Percentiles rank a stretch among this genome's conserved stretches.
These are phyloP conservation scores for Nicator chloris DNA, from an alignment of 2,113 vertebrate species.

Conservation along the genomic window DNA sequence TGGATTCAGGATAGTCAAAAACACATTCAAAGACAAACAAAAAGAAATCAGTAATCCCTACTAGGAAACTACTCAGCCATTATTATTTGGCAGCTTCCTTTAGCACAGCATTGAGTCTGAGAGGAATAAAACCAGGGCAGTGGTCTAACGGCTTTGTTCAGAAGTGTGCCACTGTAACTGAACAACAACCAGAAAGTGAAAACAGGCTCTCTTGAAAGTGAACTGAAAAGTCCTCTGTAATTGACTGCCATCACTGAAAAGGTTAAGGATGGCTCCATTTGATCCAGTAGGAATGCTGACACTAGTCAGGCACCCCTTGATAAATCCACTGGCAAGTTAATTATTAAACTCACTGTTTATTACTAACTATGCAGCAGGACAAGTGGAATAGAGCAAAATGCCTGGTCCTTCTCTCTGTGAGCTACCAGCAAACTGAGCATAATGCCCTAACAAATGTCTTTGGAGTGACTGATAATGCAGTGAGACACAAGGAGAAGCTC, in stretches of 20 bases:
- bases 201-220: neutral
- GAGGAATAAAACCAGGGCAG: neutral
- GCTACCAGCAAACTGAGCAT: neutral
- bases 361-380: neutral
- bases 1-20: neutral
- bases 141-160: neutral
- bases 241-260: neutral
- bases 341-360: neutral
- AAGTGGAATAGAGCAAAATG: neutral
- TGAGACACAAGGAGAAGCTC: neutral
- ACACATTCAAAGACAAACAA: neutral
- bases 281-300: neutral
- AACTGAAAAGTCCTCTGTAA: neutral
- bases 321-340: neutral
- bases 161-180: neutral
- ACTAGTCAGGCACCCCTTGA: neutral
- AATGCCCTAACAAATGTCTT: neutral
- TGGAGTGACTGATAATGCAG: neutral
- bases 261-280: neutral
- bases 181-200: neutral
- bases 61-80: constrained; percentile 27
- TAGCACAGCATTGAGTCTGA: neutral
- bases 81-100: constrained; percentile 39
- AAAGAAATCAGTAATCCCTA: neutral
- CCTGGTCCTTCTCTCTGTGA: neutral